These are phyloP conservation scores for Meiosimyza platycephala DNA, from an alignment of 2,888 invertebrate genomes.

Conservation along the genomic window DNA sequence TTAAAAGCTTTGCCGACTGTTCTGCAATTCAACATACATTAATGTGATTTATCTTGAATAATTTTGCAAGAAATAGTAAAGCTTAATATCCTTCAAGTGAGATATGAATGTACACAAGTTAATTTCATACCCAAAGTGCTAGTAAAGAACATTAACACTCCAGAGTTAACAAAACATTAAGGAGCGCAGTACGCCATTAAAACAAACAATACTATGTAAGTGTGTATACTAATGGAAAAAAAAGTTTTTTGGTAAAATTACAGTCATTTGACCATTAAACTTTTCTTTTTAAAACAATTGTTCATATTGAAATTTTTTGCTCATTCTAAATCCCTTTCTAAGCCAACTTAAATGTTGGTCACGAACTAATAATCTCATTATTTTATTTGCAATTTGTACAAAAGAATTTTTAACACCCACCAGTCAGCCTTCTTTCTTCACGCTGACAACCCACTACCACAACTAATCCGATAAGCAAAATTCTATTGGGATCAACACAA, in stretches of 20 bases:
- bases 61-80: too few species aligned
- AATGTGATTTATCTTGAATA: too few species aligned
- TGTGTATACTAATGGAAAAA: background rate
- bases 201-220: too few species aligned
- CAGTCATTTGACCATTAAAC: background rate
- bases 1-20: too few species aligned
- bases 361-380: constrained; percentile 65
- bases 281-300: background rate
- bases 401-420: constrained; percentile 26
- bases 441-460: background rate
- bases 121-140: too few species aligned
- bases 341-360: constrained; percentile 39
- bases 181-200: too few species aligned
- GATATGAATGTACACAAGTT: too few species aligned
- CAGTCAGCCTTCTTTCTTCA: too few species aligned
- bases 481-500: constrained; percentile 25
- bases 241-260: background rate
- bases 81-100: too few species aligned
- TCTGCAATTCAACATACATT: too few species aligned
- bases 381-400: constrained; percentile 38
- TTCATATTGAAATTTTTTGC: background rate
- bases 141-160: too few species aligned
- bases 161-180: too few species aligned
- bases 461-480: constrained; percentile 16
- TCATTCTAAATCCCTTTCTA: background rate